phyloP scores from a whole-genome alignment of 2,797 vertebrate species.

The Ambastaia sidthimunki region DNA sequence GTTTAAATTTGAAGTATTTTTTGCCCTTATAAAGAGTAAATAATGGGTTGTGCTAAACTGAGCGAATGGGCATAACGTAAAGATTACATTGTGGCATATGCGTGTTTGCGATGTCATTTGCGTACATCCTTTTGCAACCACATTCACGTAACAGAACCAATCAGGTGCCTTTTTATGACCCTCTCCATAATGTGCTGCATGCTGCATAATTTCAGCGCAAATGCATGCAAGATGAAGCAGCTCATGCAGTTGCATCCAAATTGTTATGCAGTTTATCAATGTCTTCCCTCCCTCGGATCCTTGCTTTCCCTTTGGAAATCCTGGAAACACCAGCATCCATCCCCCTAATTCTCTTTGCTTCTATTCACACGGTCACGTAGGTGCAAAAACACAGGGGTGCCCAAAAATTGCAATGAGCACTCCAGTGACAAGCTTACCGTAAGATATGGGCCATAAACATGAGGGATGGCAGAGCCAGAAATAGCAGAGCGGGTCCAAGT shows the following conservation, averaged over 20 bases:
- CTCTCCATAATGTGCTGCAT: background rate
- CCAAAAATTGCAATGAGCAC: constrained; percentile 57
- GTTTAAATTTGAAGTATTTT: background rate
- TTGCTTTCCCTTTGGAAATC: constrained; percentile 19
- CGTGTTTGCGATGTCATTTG: constrained; percentile 41
- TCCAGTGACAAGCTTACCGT: constrained; percentile 56
- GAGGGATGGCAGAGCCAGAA: constrained; percentile 63
- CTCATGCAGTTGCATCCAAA: constrained; percentile 48
- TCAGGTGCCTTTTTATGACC: constrained; percentile 14
- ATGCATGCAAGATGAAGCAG: constrained; percentile 24
- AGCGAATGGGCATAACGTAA: background rate
- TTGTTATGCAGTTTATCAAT: constrained; percentile 52
- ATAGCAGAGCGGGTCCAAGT: constrained; percentile 65
- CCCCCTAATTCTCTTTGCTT: constrained; percentile 25
- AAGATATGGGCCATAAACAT: constrained; percentile 59
- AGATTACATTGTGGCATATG: constrained; percentile 7
- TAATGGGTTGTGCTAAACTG: constrained; percentile 11
- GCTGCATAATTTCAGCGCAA: background rate
- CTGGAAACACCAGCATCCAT: constrained; percentile 40
- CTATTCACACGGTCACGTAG: constrained; percentile 31
- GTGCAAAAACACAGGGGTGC: constrained; percentile 33
- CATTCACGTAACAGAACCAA: constrained; percentile 13
- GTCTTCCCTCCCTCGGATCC: constrained; percentile 32
- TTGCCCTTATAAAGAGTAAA: constrained; percentile 2
- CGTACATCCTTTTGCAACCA: constrained; percentile 31